Conservation (phyloP, 2,113 vertebrate species). For the Onychostoma macrolepis region DNA sequence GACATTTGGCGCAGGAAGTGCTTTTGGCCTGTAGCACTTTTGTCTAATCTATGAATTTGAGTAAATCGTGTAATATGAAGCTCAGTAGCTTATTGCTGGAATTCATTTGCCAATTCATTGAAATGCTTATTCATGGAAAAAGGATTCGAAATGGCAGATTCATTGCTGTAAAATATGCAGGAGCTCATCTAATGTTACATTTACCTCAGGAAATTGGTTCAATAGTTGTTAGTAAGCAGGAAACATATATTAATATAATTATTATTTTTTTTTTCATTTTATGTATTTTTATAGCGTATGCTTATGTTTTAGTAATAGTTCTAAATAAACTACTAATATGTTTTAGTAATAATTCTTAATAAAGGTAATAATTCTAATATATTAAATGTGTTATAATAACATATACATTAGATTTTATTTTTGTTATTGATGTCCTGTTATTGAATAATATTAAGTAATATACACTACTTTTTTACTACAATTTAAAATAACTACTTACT, state of each 20-base stretch:
- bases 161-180: background rate
- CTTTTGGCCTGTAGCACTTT: background rate
- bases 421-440: background rate
- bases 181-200: background rate
- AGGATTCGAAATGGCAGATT: background rate
- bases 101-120: background rate
- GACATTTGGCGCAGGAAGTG: background rate
- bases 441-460: background rate
- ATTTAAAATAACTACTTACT: background rate
- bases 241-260: too few relatives aligned
- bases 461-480: background rate
- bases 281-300: background rate
- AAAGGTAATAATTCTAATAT: too few relatives aligned
- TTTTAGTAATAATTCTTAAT: too few relatives aligned
- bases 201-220: background rate
- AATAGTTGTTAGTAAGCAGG: background rate
- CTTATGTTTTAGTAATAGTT: too few relatives aligned
- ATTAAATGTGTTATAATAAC: background rate
- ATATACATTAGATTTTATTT: background rate
- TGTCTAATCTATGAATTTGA: slow-evolving; percentile 1
- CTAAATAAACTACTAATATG: too few relatives aligned
- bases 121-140: background rate
- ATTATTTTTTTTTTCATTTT: too few relatives aligned
- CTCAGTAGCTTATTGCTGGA: background rate
- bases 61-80: background rate